A percentile compares a stretch with the other conserved stretches of the same genome.
phyloP scores from a whole-genome alignment of 53 echinoderm and acorn worm genomes.

The Holothuria scabra region DNA sequence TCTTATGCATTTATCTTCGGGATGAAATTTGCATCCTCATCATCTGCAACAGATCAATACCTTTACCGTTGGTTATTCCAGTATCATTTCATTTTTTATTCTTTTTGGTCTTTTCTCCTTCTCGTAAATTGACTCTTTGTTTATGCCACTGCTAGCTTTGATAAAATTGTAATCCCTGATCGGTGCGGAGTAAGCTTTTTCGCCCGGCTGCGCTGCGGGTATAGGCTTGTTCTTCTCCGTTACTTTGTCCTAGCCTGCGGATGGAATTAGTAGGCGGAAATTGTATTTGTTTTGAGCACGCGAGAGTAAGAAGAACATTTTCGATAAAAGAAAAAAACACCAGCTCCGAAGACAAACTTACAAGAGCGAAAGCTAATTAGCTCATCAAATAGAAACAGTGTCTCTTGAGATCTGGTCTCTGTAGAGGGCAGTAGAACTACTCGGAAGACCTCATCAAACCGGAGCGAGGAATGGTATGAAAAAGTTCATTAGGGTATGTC shows the following conservation, averaged over 20 bases:
- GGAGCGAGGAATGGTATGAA: no score
- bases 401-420: not conserved
- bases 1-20: not conserved
- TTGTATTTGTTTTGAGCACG: slow-evolving; percentile 34
- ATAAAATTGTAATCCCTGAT: slow-evolving; percentile 25
- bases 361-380: slow-evolving; percentile 20
- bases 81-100: slow-evolving; percentile 35
- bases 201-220: slow-evolving; percentile 27
- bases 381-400: not conserved
- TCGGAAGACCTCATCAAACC: no score
- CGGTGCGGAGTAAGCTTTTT: slow-evolving; percentile 8
- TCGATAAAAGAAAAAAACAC: not conserved
- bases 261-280: slow-evolving; percentile 22
- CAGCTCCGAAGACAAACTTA: slow-evolving; percentile 9
- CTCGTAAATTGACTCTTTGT: slow-evolving; percentile 39
- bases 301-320: slow-evolving; percentile 1
- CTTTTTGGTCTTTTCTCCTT: no score
- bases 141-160: slow-evolving; percentile 3
- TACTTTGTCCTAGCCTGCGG: slow-evolving; percentile 46
- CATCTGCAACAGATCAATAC: slow-evolving; percentile 27
- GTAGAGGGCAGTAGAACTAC: no score
- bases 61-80: slow-evolving; percentile 21
- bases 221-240: slow-evolving; percentile 2
- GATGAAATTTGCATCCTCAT: slow-evolving; percentile 30
- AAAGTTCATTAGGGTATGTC: no score